Conservation (phyloP, 2,888 invertebrate species). For the Yponomeuta plumbellus region DNA sequence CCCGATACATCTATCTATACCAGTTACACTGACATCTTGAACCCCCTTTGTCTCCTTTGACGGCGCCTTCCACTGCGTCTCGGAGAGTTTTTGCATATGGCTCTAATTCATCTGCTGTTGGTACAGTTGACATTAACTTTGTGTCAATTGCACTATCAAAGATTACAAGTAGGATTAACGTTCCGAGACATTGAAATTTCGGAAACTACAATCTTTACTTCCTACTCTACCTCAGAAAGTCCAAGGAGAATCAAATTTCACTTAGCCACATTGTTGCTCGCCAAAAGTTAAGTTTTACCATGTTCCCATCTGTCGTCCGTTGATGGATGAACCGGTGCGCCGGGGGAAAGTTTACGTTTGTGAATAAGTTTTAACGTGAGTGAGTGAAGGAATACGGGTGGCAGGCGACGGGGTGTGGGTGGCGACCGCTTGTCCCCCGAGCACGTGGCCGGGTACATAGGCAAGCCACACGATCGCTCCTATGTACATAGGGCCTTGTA, state of each 20-base stretch:
- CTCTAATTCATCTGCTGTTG: background rate
- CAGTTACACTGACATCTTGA: background rate
- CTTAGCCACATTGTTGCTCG: background rate
- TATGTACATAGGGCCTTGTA: slow-evolving; percentile 12
- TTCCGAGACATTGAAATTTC: background rate
- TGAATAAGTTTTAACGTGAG: slow-evolving; percentile 19
- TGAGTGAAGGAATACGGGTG: slow-evolving; percentile 35
- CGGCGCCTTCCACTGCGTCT: background rate
- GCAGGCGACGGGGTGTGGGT: slow-evolving; percentile 32
- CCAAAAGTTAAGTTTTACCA: background rate
- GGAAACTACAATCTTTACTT: background rate
- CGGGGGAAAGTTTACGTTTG: slow-evolving; percentile 13
- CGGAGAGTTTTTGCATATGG: background rate
- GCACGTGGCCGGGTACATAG: slow-evolving; percentile 35
- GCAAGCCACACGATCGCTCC: slow-evolving; percentile 17
- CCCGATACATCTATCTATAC: slow-evolving; percentile 13
- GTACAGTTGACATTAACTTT: background rate
- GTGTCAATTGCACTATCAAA: background rate
- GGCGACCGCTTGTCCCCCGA: slow-evolving; percentile 38
- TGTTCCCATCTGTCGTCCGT: background rate
- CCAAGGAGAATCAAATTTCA: background rate
- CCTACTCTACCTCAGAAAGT: background rate
- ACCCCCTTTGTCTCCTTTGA: slow-evolving; percentile 3
- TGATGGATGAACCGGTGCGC: background rate
- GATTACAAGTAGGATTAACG: background rate